Base-by-base conservation (phyloP, 2,113 vertebrate species). In the Brachyistius frenatus region DNA sequence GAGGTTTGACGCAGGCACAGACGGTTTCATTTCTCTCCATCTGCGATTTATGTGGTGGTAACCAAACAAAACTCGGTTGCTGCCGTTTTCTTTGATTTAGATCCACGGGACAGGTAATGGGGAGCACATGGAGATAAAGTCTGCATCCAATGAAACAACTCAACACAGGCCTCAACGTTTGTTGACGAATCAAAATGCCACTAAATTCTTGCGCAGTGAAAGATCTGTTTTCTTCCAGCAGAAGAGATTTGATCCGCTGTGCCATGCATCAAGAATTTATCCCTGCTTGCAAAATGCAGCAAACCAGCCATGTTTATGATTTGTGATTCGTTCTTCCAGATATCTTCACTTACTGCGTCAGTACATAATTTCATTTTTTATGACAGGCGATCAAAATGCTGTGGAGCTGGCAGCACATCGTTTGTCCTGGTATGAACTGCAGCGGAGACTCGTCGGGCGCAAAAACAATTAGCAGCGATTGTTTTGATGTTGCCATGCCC, bases 41-140 rank as follows among this genome's bases (percentile, higher is more conserved):
- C 47, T 57, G 65, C 9, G 31, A 5, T 55, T 50, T 3, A 9
- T 3, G 32, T 69, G 37, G 5, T 69, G 8, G 39, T 49, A 68
- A 67, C 63, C 47, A 41, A 80, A 78, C 70, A 79, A 61, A 58
- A 0, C 10, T 70, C 58, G 76, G 30, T 75, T 88, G 73, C 69
- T 86, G 78, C 72, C 1, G 31, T 41, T 73, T 65, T 30, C 46
- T 84, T 81, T 91, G 91, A 91, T 87, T 82, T 13, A 5, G 73
- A 58, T 84, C 90, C 81, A 85, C 35, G 23, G 67, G 15, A 73
- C 80, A 91, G 89, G 82, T 89, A 87, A 93, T 90, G 33, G 61
- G 41, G 85, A 88, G 61, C 93, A 94, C 83, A 84, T 93, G 89
- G 76, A 10, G 41, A 6, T 49, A 14, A 65, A 60, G 53, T 23